These are phyloP conservation scores for Machimus rusticus DNA, from an alignment of 2,888 invertebrate genomes.

Conservation along the genomic window DNA sequence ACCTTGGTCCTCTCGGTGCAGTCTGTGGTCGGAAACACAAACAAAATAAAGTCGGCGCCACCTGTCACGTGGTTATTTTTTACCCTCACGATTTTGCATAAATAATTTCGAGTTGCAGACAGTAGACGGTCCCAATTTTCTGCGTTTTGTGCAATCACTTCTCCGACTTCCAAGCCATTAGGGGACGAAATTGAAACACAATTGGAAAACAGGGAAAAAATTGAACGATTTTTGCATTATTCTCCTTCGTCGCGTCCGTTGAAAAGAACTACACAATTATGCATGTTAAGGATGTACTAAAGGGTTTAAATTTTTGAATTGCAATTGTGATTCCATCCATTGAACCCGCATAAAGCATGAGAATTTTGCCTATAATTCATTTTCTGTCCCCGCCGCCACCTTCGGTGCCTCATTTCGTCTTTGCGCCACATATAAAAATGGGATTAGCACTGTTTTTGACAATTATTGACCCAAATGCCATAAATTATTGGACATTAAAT, in stretches of 20 bases:
- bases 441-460: conserved; percentile 11
- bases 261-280: neutral
- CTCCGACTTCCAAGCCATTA: neutral
- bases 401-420: neutral
- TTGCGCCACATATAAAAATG: neutral
- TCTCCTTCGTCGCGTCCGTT: neutral
- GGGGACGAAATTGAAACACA: conserved; percentile 5
- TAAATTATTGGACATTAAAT: neutral
- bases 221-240: neutral
- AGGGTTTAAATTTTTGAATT: neutral
- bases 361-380: neutral
- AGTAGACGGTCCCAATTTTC: conserved; percentile 9
- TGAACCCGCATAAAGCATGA: neutral
- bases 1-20: neutral
- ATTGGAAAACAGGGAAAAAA: neutral
- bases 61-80: conserved; percentile 35
- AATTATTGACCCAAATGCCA: neutral
- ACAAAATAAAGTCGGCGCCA: conserved; percentile 11
- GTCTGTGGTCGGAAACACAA: neutral
- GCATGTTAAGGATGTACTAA: neutral
- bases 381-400: neutral
- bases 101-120: conserved; percentile 29
- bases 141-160: conserved; percentile 11
- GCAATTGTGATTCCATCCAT: neutral
- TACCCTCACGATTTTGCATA: conserved; percentile 44